phyloP scores from a whole-genome alignment of 2,113 vertebrate species.

The Cheirogaleus medius region DNA sequence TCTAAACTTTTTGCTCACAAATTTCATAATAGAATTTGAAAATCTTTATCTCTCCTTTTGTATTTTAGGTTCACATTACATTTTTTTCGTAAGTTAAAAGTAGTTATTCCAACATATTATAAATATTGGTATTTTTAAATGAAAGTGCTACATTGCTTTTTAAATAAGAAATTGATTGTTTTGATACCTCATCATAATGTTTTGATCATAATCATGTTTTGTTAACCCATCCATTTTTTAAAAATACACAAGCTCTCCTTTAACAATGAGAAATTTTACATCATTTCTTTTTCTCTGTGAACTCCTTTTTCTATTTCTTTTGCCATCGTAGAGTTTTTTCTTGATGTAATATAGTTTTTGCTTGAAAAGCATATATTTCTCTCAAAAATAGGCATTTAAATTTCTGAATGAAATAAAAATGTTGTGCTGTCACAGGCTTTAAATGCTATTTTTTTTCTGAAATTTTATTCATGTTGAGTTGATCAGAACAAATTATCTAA shows the following conservation, averaged over 20 bases:
- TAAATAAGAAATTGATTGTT: background rate
- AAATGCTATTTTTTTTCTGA: background rate
- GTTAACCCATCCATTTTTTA: background rate
- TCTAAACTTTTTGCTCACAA: background rate
- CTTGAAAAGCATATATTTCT: background rate
- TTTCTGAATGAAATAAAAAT: constrained; percentile 29
- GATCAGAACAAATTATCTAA: background rate
- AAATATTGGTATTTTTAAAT: background rate
- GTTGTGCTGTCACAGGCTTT: background rate
- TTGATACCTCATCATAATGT: background rate
- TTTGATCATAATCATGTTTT: constrained; percentile 14
- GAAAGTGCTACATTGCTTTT: background rate
- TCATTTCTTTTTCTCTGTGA: background rate
- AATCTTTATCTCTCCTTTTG: background rate
- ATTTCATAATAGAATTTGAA: constrained; percentile 40
- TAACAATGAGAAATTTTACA: background rate
- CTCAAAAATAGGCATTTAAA: background rate
- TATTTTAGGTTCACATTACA: constrained; percentile 38
- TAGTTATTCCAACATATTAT: background rate
- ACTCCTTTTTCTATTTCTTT: background rate
- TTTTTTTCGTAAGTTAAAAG: background rate
- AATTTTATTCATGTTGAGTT: constrained; percentile 32
- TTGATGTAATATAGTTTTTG: background rate
- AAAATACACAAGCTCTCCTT: background rate
- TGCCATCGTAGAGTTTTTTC: background rate